phyloP scores from a whole-genome alignment of 2,797 vertebrate species.

The Crypturellus tataupa region DNA sequence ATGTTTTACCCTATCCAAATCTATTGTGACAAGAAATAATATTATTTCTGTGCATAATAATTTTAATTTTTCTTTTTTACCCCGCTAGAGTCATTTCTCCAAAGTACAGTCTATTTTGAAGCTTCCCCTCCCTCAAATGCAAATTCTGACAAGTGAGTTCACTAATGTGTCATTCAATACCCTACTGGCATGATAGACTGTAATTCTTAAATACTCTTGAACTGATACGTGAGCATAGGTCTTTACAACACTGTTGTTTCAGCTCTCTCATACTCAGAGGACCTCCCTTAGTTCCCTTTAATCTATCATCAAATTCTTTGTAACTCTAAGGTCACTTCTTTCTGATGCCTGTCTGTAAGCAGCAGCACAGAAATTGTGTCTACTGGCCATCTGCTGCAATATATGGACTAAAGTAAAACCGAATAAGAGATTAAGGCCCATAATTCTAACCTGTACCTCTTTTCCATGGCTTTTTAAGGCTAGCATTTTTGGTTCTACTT shows the following conservation, averaged over 20 bases:
- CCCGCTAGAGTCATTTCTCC: not conserved
- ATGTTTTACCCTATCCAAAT: not conserved
- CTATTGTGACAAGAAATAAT: not conserved
- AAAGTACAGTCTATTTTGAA: not conserved
- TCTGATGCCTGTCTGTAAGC: not conserved
- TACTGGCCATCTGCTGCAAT: not conserved
- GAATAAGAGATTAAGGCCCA: not conserved
- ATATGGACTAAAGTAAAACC: not conserved
- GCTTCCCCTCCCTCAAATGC: no score
- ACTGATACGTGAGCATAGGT: not conserved
- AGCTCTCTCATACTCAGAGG: not conserved
- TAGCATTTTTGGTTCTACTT: not conserved
- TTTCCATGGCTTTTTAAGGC: not conserved
- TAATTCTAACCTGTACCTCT: not conserved
- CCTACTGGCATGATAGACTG: not conserved
- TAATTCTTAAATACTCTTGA: not conserved
- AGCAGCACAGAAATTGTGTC: not conserved
- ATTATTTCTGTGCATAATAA: not conserved
- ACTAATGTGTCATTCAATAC: not conserved
- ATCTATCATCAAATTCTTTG: not conserved
- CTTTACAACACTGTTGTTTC: not conserved
- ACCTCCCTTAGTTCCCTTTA: not conserved
- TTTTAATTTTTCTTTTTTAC: not conserved
- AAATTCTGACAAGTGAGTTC: not conserved
- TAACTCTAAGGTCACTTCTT: not conserved